phyloP scores from a whole-genome alignment of 2,888 invertebrate species.

The Pyrrhosoma nymphula region DNA sequence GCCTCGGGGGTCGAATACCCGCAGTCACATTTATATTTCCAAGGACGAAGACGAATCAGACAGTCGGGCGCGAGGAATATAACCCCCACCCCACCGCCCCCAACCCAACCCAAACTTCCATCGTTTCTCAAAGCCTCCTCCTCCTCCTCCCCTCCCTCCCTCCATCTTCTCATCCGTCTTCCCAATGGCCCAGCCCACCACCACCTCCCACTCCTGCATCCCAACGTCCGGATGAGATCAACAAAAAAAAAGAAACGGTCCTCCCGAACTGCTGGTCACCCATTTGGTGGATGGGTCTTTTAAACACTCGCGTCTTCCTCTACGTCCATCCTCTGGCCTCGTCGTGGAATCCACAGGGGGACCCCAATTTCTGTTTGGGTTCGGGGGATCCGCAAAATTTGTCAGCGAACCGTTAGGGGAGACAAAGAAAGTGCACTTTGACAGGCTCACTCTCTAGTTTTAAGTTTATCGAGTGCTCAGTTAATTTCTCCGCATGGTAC shows the following conservation, averaged over 20 bases:
- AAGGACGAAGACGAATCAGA: conserved; percentile 67
- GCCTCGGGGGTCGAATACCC: conserved; percentile 66
- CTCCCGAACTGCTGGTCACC: background rate
- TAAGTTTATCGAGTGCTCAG: too few relatives aligned
- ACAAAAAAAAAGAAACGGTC: too few relatives aligned
- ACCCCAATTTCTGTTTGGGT: conserved; percentile 33
- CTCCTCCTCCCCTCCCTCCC: background rate
- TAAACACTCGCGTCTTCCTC: conserved; percentile 15
- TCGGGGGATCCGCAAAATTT: conserved; percentile 35
- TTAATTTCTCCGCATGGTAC: too few relatives aligned
- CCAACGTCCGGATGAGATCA: background rate
- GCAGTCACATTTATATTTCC: conserved; percentile 61
- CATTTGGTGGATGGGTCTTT: conserved; percentile 51
- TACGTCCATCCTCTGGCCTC: background rate
- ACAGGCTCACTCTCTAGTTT: background rate
- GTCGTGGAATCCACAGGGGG: background rate
- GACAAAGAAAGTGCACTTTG: background rate
- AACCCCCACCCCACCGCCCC: background rate
- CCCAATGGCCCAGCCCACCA: background rate
- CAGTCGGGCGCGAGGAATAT: conserved; percentile 58
- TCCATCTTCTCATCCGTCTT: background rate
- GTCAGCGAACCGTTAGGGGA: conserved; percentile 35
- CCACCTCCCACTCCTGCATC: background rate
- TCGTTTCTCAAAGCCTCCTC: background rate
- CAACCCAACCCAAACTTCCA: background rate